Percentiles rank a stretch among this genome's conserved stretches.
Conservation (phyloP, 2,797 vertebrate genomes). For the Smutsia gigantea region DNA sequence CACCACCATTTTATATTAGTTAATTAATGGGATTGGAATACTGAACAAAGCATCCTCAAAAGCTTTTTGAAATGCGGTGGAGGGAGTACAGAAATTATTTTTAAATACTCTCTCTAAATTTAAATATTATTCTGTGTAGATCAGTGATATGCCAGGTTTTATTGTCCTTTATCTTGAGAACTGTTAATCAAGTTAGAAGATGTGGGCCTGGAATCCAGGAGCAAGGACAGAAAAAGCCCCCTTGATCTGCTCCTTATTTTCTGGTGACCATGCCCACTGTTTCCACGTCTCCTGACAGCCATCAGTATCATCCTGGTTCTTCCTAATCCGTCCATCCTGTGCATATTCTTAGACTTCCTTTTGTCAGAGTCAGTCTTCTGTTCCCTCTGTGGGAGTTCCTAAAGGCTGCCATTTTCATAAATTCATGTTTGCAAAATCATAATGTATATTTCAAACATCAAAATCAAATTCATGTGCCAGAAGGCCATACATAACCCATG, state of each 20-base stretch:
- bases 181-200: neutral
- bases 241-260: neutral
- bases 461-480: constrained; percentile 75
- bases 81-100: neutral
- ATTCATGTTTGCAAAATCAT: constrained; percentile 73
- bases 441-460: constrained; percentile 75
- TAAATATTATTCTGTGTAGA: neutral
- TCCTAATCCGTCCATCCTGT: neutral
- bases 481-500: constrained; percentile 81
- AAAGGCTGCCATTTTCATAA: constrained; percentile 73
- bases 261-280: neutral
- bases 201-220: neutral
- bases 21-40: neutral
- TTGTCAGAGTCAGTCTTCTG: constrained; percentile 61
- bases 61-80: neutral
- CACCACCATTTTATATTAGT: neutral
- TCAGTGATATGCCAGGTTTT: neutral
- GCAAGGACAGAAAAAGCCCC: neutral
- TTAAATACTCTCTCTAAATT: neutral
- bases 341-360: constrained; percentile 16
- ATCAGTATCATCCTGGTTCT: neutral
- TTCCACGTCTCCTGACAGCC: neutral
- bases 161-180: neutral
- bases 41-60: neutral
- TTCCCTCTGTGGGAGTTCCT: constrained; percentile 65